These are phyloP conservation scores for Oryzias curvinotus DNA, from an alignment of 2,113 vertebrate genomes.

Conservation along the genomic window DNA sequence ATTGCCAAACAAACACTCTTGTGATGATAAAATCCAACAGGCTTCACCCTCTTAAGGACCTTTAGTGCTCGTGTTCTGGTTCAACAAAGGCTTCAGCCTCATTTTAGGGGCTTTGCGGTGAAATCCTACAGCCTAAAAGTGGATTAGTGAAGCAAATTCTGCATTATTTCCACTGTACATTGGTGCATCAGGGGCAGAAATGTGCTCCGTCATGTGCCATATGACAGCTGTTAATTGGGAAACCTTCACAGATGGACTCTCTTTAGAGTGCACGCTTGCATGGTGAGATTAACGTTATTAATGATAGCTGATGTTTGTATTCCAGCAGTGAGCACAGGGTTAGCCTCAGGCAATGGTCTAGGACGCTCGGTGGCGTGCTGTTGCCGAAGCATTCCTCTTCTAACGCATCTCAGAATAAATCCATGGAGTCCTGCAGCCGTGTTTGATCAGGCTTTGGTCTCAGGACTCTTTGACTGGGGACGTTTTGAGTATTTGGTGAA, in stretches of 20 bases:
- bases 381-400: not conserved
- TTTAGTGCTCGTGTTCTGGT: slow-evolving; percentile 13
- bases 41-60: slow-evolving; percentile 17
- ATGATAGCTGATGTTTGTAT: slow-evolving; percentile 48
- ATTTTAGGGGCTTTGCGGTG: slow-evolving; percentile 23
- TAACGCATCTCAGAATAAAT: slow-evolving; percentile 16
- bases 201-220: slow-evolving; percentile 36
- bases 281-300: slow-evolving; percentile 48
- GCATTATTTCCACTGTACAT: slow-evolving; percentile 22
- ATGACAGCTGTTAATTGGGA: slow-evolving; percentile 65
- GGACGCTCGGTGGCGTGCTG: slow-evolving; percentile 15
- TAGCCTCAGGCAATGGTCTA: slow-evolving; percentile 22
- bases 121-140: slow-evolving; percentile 14
- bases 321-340: slow-evolving; percentile 31
- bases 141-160: slow-evolving; percentile 34
- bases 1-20: slow-evolving; percentile 15
- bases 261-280: slow-evolving; percentile 50
- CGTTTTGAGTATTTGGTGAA: not conserved
- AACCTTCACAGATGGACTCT: slow-evolving; percentile 58
- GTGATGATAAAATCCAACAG: slow-evolving; percentile 32
- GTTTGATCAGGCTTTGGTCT: slow-evolving; percentile 9
- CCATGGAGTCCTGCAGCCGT: not conserved
- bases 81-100: slow-evolving; percentile 19
- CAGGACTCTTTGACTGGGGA: not conserved
- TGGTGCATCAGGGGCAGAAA: slow-evolving; percentile 27